These are phyloP conservation scores for Drosophila novamexicana DNA, from an alignment of 1,140 invertebrate species.

Conservation along the genomic window DNA sequence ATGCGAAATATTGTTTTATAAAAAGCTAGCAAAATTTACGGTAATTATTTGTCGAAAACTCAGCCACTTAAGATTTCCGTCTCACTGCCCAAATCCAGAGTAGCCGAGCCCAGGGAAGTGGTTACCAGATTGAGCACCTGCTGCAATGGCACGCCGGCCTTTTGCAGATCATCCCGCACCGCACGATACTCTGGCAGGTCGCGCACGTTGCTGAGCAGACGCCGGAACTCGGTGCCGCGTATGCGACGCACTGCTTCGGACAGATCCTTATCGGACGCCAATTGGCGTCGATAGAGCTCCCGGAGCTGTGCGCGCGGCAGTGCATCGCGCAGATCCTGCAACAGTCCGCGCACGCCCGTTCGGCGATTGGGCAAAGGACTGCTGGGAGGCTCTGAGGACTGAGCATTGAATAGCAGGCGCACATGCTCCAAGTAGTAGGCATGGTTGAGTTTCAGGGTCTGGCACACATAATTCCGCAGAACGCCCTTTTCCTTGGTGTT, in stretches of 20 bases:
- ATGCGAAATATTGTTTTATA: no score
- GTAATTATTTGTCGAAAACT: not conserved
- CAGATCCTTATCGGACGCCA: slow-evolving; percentile 45
- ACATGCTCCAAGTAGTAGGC: slow-evolving; percentile 50
- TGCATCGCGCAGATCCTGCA: slow-evolving; percentile 56
- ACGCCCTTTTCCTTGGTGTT: slow-evolving; percentile 43
- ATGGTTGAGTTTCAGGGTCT: slow-evolving; percentile 46
- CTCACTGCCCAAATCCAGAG: slow-evolving; percentile 50
- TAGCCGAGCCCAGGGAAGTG: slow-evolving; percentile 55
- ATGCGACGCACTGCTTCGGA: slow-evolving; percentile 47
- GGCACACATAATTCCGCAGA: slow-evolving; percentile 51
- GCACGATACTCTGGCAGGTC: slow-evolving; percentile 47
- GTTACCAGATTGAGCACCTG: slow-evolving; percentile 48
- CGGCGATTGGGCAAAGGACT: slow-evolving; percentile 56
- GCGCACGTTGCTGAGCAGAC: slow-evolving; percentile 46
- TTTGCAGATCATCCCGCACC: slow-evolving; percentile 33
- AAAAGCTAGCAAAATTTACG: not conserved
- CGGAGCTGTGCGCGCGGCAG: slow-evolving; percentile 45
- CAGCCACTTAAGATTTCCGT: slow-evolving; percentile 2
- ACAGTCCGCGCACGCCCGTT: slow-evolving; percentile 51
- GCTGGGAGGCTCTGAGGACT: slow-evolving; percentile 25
- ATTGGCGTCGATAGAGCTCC: slow-evolving; percentile 47
- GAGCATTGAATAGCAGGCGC: slow-evolving; percentile 42
- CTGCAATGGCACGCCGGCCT: slow-evolving; percentile 50
- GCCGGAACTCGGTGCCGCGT: slow-evolving; percentile 56